These are phyloP conservation scores for Drosophila villosipedis DNA, from an alignment of 2,888 invertebrate species.

Conservation along the genomic window DNA sequence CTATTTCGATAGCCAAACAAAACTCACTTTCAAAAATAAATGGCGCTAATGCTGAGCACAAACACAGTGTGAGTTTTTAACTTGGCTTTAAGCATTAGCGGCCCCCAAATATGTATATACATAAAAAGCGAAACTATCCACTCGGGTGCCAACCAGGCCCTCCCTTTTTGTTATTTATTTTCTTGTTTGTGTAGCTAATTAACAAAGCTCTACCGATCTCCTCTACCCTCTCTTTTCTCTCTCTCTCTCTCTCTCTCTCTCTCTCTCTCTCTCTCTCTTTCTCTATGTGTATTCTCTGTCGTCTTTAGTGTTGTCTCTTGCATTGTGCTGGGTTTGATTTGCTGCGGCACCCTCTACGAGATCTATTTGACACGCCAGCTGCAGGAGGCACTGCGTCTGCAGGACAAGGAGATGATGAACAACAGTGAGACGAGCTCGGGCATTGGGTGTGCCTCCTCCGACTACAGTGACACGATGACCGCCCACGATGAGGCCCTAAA, in stretches of 20 bases:
- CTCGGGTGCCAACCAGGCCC: constrained; percentile 25
- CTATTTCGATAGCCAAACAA: constrained; percentile 3
- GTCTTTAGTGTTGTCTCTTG: constrained; percentile 86
- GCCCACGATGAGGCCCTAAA: constrained; percentile 73
- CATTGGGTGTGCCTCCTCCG: constrained; percentile 86
- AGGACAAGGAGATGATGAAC: constrained; percentile 85
- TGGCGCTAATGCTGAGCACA: constrained; percentile 31
- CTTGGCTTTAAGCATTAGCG: constrained; percentile 38
- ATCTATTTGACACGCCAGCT: constrained; percentile 84
- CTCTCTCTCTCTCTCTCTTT: neutral
- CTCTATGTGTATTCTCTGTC: neutral
- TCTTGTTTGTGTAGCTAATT: constrained; percentile 43
- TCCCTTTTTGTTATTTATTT: neutral
- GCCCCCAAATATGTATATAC: constrained; percentile 16
- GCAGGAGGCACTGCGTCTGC: constrained; percentile 79
- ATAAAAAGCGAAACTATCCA: constrained; percentile 63
- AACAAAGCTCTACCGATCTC: constrained; percentile 23
- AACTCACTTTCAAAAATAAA: constrained; percentile 62
- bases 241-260: neutral
- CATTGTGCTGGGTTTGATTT: constrained; percentile 87
- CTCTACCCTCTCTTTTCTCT: constrained; percentile 1
- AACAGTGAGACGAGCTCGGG: constrained; percentile 85
- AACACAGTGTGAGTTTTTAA: constrained; percentile 19
- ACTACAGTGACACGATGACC: constrained; percentile 84
- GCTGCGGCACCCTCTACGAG: constrained; percentile 90